phyloP scores from a whole-genome alignment of 2,888 invertebrate species.

The Thumatha senex region DNA sequence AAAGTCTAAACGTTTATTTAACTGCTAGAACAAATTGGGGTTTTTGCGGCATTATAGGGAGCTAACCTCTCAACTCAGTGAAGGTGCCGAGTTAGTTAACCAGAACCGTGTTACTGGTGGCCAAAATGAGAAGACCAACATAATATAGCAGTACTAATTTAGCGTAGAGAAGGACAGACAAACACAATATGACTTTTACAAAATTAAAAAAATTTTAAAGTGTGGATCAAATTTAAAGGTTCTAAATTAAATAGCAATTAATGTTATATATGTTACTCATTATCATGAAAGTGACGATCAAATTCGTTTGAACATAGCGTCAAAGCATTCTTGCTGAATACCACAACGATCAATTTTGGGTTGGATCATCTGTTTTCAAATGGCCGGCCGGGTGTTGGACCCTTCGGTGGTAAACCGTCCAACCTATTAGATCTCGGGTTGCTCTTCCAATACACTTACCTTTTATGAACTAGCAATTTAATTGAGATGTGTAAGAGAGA shows the following conservation, averaged over 20 bases:
- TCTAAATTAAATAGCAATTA: neutral
- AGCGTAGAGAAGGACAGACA: too few relatives aligned
- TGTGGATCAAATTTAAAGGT: too few relatives aligned
- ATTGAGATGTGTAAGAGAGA: constrained; percentile 4
- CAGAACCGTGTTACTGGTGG: too few relatives aligned
- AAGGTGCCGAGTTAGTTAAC: too few relatives aligned
- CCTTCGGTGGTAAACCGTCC: constrained; percentile 6
- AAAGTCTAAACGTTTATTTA: too few relatives aligned
- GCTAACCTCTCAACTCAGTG: too few relatives aligned
- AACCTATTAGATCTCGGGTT: constrained; percentile 5
- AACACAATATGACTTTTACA: too few relatives aligned
- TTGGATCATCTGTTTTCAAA: constrained; percentile 8
- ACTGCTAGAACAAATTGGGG: too few relatives aligned
- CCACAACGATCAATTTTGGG: constrained; percentile 8
- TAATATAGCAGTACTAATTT: too few relatives aligned
- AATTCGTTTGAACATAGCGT: neutral
- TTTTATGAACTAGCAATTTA: constrained; percentile 4
- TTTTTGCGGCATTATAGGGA: too few relatives aligned
- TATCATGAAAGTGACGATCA: neutral
- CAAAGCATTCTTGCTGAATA: neutral
- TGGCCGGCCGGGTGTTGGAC: constrained; percentile 1
- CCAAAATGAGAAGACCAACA: too few relatives aligned
- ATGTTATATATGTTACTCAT: neutral
- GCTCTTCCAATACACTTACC: constrained; percentile 4
- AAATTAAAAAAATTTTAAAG: too few relatives aligned